Evolutionary conservation across 2,888 invertebrate genomes (phyloP), one percentile per base, ranked within the genome.

Genomic region (Ormyrus pomaceus): DNA sequence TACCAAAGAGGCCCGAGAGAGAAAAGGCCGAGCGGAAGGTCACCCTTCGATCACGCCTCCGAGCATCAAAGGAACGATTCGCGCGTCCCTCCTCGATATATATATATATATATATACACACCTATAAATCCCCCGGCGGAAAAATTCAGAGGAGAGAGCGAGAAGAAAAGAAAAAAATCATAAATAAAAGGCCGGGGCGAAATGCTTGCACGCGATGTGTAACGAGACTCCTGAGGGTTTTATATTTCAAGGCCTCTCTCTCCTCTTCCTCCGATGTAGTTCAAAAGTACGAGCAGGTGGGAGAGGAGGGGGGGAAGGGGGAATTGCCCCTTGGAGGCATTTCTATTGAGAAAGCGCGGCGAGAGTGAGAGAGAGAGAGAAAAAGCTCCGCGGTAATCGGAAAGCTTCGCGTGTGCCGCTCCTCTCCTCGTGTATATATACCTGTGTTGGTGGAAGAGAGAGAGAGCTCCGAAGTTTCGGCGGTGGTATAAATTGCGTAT

Each of bases 401-500:
- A 71, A 71, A 71, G 59, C 11, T 59, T 71, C 62, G 72, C 13
- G 45, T 19, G 19, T 19, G 19, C 19, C 19, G 19, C 19, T 19
- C 2, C 19, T 19, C 19, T 19, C 6, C 34, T 50, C 45, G 34
- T 19, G 19, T 19, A 19, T 19, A 19, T 45, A 51, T 10, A 51
- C 34, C 11, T 19, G 19, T 19, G 19, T 19, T 19, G 19, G 19
- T 2, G 19, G 2, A 1, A 19, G 19, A 19, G 13, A 7, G 56
- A 58, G 11, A 19, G 58, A 74, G 64, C 58, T 77, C 10, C 58
- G 73, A 78, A 79, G 64, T 69, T 79, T 64, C 66, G n/a, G 19
- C 1, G 19, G 19, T 59, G 71, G 70, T 76, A 76, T 80, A 71
- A 84, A 83, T 83, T 83, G 80, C 83, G 65, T 83, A 82, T 68